Base-by-base conservation (phyloP, 2,888 invertebrate genomes). In the Stenodema calcarata region DNA sequence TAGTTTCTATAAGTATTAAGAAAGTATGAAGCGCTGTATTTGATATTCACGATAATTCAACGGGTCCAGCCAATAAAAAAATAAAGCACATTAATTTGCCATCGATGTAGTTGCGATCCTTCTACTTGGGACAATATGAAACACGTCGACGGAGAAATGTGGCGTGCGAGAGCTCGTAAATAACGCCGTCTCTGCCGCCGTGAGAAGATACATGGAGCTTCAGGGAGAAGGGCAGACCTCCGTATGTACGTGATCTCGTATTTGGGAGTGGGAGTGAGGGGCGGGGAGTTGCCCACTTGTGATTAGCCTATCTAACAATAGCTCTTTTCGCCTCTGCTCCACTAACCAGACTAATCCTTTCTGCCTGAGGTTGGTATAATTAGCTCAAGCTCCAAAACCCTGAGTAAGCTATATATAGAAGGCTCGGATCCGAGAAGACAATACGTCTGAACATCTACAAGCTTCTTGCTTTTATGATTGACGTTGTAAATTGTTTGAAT, bases 301-400 rank as follows among this genome's bases (percentile, higher is more conserved):
- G 80, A 80, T 80, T 80, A 50, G 80, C 50, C 80, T 50, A 80
- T 80, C 80, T 80, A 80, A 80, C 80, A 80, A 80, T 80, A 80
- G 80, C 47, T 54, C 54, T 50, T 80, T 50, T 23, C 80, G 80
- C 54, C 80, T 80, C 80, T 27, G 30, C 47, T 30, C 80, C 54
- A 80, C 80, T 47, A 35, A 73, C 30, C 80, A 28, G 80, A 78
- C 42, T 47, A 78, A 78, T 78, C 78, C 78, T 78, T 42, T 23
- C 80, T 80, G 54, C 11, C 80, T 54, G 44, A 28, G 18, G 54
- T 54, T 50, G 42, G 47, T 80, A 80, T 54, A 80, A 80, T 80
- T 80, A 80, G 80, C 80, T 7, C 80, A 30, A 54, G 80, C 80
- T 47, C 30, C 80, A 9, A 28, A 44, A 35, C 44, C 78, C 42